Evolutionary conservation across 2,113 vertebrate species (phyloP).

Genomic region (Oryctolagus cuniculus): mOryCun1.1 NC_091441.1:89719501-89720000

Average conservation of each 20-base stretch:
- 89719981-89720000: neutral
- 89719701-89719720: constrained; percentile 14
- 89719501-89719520: neutral
- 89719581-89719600: neutral
- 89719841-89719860: neutral
- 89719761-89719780: neutral
- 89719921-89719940: neutral
- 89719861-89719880: neutral
- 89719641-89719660: neutral
- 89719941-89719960: neutral
- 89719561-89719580: neutral
- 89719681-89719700: neutral
- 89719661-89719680: neutral
- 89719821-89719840: neutral
- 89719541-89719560: no score
- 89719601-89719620: neutral
- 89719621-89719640: constrained; percentile 12
- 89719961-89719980: neutral
- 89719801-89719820: rapidly evolving
- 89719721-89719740: neutral
- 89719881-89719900: neutral
- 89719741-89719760: neutral
- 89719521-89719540: neutral
- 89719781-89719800: neutral
- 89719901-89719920: neutral